A percentile compares a stretch with the other conserved stretches of the same genome.
Conservation (phyloP, 2,113 vertebrate species). For the Xerus inauris region DNA sequence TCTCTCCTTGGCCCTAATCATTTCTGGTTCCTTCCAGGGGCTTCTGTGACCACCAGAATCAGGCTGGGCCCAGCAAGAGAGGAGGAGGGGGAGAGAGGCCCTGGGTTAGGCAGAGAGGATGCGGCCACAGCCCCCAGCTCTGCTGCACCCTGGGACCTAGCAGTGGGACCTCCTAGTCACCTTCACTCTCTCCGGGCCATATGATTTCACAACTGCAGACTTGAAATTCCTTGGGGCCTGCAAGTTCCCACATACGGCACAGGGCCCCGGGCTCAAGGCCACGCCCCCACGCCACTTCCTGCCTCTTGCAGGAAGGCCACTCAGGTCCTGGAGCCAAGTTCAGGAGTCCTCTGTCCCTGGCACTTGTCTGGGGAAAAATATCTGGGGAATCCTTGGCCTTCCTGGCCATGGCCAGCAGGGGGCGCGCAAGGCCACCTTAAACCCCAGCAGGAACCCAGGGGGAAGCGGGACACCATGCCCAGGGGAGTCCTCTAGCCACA, state of each 20-base stretch:
- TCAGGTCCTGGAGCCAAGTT: background rate
- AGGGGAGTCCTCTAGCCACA: background rate
- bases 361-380: background rate
- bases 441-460: no score
- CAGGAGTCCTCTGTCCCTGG: background rate
- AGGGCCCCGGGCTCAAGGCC: no score
- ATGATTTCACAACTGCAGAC: no score
- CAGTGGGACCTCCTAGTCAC: fast-evolving
- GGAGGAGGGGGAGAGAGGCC: no score
- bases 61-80: background rate
- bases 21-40: background rate
- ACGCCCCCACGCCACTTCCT: no score
- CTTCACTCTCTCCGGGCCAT: background rate
- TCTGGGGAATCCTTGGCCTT: no score
- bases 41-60: background rate
- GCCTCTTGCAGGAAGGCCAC: background rate
- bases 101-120: no score
- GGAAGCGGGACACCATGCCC: background rate
- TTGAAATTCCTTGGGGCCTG: no score
- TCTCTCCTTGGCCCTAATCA: background rate
- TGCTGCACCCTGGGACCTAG: background rate
- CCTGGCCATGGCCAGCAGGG: background rate
- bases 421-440: background rate
- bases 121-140: background rate
- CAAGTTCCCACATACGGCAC: fast-evolving